Percentiles rank a stretch among this genome's conserved stretches.
These are phyloP conservation scores for Pagetopsis macropterus DNA, from an alignment of 2,797 vertebrate genomes.

Conservation along the genomic window DNA sequence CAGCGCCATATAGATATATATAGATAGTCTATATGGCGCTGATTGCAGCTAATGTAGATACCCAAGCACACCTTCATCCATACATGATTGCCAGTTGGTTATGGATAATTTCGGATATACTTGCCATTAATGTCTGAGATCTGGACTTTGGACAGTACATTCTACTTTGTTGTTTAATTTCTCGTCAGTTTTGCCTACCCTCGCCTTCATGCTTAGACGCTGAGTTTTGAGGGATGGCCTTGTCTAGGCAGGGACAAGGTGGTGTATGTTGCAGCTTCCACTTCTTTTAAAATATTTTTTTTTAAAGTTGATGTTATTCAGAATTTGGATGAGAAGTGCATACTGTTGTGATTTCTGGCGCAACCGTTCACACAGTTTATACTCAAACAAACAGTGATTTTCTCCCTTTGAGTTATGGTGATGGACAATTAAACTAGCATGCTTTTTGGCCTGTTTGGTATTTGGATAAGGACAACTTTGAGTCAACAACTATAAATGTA, in stretches of 20 bases:
- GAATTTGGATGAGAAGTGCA: background rate
- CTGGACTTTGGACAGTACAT: too few species aligned
- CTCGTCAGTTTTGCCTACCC: too few species aligned
- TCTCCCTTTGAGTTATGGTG: background rate
- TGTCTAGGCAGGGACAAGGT: too few species aligned
- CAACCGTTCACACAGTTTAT: background rate
- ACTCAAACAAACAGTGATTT: background rate
- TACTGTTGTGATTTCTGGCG: background rate
- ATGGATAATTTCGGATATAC: too few species aligned
- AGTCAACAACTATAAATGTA: conserved; percentile 29
- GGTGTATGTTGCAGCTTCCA: too few species aligned
- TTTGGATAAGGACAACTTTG: conserved; percentile 26
- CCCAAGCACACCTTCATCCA: background rate
- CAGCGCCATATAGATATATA: too few species aligned
- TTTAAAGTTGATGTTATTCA: background rate
- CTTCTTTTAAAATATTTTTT: too few species aligned
- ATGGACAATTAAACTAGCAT: background rate
- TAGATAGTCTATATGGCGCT: too few species aligned
- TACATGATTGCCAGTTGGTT: too few species aligned
- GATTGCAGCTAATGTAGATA: background rate
- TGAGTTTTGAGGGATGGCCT: background rate
- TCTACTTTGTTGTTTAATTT: too few species aligned
- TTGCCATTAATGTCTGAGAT: too few species aligned
- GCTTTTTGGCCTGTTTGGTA: background rate
- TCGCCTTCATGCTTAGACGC: background rate